phyloP scores from a whole-genome alignment of 92 coral and sea anemone species.

The Parazoanthus atlanticus region DNA sequence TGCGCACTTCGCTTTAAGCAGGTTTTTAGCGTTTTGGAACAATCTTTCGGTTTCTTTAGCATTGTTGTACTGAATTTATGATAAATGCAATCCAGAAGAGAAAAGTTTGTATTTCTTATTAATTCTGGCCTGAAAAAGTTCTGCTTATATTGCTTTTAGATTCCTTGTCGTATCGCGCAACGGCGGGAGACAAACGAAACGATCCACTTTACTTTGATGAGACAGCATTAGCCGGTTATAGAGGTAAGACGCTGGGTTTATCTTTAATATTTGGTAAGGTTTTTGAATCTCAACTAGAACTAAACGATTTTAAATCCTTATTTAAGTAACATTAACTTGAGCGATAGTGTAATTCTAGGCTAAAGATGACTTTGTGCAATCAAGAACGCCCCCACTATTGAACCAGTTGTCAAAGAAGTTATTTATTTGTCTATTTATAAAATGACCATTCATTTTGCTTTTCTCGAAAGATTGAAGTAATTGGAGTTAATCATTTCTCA shows the following conservation, averaged over 20 bases:
- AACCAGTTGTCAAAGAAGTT: not conserved
- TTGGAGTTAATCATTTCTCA: not conserved
- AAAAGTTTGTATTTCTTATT: not conserved
- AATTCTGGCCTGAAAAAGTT: not conserved
- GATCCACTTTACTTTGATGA: constrained; percentile 42
- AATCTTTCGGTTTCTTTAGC: not conserved
- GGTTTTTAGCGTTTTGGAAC: not conserved
- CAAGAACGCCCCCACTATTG: not conserved
- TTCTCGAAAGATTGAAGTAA: not conserved
- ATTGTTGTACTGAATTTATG: not conserved
- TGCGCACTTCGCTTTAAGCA: not conserved
- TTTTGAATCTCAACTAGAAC: too few species aligned
- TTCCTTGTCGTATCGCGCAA: constrained; percentile 41
- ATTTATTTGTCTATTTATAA: too few species aligned
- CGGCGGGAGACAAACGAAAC: constrained; percentile 23
- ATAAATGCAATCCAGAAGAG: not conserved
- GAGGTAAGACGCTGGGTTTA: constrained; percentile 11
- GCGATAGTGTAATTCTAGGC: not conserved
- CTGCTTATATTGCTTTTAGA: constrained; percentile 10
- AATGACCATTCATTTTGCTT: not conserved
- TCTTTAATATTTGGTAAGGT: not conserved
- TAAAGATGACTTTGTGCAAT: not conserved
- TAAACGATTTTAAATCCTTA: not conserved
- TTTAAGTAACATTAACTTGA: not conserved
- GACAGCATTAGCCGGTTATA: constrained; percentile 24